Conservation (phyloP, 2,888 invertebrate species). For the Crepidodera aurea region DNA sequence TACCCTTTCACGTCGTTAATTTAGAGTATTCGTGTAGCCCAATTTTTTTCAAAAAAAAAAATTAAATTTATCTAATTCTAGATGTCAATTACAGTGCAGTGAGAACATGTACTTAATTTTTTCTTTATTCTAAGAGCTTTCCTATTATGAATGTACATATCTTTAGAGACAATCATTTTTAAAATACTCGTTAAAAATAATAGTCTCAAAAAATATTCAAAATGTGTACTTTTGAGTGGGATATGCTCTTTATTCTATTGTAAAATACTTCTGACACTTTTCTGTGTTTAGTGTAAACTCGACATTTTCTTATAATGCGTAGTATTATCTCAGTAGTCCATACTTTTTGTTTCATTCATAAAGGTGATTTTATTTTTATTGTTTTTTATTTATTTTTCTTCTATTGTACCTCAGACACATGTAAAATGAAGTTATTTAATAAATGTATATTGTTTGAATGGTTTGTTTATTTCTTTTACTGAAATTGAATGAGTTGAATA, state of each 20-base stretch:
- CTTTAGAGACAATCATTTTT: background rate
- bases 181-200: background rate
- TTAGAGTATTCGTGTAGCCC: too few species aligned
- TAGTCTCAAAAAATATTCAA: background rate
- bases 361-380: slow-evolving; percentile 40
- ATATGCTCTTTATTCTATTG: background rate
- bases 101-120: slow-evolving; percentile 43
- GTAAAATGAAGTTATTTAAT: slow-evolving; percentile 50
- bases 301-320: slow-evolving; percentile 17
- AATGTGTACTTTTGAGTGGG: background rate
- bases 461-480: background rate
- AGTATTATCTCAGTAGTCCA: slow-evolving; percentile 43
- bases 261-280: slow-evolving; percentile 16
- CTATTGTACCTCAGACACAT: slow-evolving; percentile 51
- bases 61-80: slow-evolving; percentile 39
- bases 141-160: too few species aligned
- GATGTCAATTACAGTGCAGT: slow-evolving; percentile 42
- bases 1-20: too few species aligned
- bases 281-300: slow-evolving; percentile 29
- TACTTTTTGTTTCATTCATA: slow-evolving; percentile 21
- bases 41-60: background rate
- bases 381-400: slow-evolving; percentile 49
- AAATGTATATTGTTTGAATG: slow-evolving; percentile 32
- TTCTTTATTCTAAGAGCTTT: background rate
- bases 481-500: too few species aligned